A percentile compares a stretch with the other conserved stretches of the same genome.
Evolutionary conservation across 2,888 invertebrate species (phyloP).

Genomic region (Bellardia bayeri): DNA sequence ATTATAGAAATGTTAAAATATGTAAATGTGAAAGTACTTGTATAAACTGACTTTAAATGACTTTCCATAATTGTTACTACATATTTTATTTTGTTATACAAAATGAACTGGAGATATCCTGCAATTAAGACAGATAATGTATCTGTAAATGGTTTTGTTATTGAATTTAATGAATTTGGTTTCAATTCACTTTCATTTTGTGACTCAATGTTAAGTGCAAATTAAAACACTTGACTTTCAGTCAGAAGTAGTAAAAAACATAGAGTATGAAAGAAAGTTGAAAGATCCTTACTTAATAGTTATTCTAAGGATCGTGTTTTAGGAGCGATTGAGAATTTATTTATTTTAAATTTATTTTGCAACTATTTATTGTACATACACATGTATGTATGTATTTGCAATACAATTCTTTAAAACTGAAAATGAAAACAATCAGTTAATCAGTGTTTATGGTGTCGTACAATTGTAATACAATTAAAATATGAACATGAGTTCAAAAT

Average conservation of each 20-base stretch:
- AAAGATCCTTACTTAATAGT: no score
- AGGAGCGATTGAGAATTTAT: no score
- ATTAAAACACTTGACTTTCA: no score
- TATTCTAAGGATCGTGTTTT: no score
- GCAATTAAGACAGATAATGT: slow-evolving; percentile 17
- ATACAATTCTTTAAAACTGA: no score
- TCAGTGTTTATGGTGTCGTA: no score
- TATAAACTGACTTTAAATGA: not conserved
- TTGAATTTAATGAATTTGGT: slow-evolving; percentile 5
- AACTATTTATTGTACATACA: no score
- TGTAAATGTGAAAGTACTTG: slow-evolving; percentile 49
- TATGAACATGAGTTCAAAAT: slow-evolving; percentile 40
- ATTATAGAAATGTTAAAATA: slow-evolving; percentile 7
- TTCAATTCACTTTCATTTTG: slow-evolving; percentile 8
- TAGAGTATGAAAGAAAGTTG: no score
- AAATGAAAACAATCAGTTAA: no score
- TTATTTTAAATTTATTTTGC: no score
- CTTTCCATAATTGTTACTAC: slow-evolving; percentile 29
- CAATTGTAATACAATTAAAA: not conserved
- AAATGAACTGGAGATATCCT: slow-evolving; percentile 10
- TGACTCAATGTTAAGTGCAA: not conserved
- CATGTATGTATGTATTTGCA: no score
- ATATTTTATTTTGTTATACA: not conserved
- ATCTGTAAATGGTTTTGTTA: not conserved
- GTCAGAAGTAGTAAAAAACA: no score